These are phyloP conservation scores for Parotocinclus haroldoi DNA, from an alignment of 2,797 vertebrate genomes.

Conservation along the genomic window DNA sequence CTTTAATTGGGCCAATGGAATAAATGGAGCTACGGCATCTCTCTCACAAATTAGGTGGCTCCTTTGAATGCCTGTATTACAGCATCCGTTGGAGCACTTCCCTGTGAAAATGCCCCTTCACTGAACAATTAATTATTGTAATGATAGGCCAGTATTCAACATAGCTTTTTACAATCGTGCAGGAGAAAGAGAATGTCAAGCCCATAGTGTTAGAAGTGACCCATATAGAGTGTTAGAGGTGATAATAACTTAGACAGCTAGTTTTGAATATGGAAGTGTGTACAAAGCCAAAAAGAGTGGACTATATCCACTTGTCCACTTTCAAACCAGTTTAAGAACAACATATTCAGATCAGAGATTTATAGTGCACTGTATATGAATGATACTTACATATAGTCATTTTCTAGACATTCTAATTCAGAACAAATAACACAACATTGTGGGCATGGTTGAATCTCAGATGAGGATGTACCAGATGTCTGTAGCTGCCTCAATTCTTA, in stretches of 20 bases:
- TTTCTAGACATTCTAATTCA: too few relatives aligned
- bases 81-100: constrained; percentile 60
- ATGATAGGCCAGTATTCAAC: constrained; percentile 66
- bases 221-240: constrained; percentile 41
- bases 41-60: constrained; percentile 59
- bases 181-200: constrained; percentile 16
- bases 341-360: too few relatives aligned
- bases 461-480: too few relatives aligned
- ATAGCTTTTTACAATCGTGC: constrained; percentile 54
- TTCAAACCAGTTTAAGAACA: too few relatives aligned
- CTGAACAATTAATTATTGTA: constrained; percentile 77
- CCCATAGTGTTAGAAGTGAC: constrained; percentile 32
- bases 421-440: too few relatives aligned
- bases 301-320: too few relatives aligned
- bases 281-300: constrained; percentile 17
- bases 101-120: constrained; percentile 68
- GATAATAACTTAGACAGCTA: constrained; percentile 14
- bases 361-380: too few relatives aligned
- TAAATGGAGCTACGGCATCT: constrained; percentile 50
- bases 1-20: constrained; percentile 24
- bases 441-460: too few relatives aligned
- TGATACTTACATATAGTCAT: too few relatives aligned
- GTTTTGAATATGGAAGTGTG: constrained; percentile 21
- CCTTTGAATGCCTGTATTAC: constrained; percentile 46
- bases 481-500: too few relatives aligned